Evolutionary conservation across 1,140 invertebrate species (phyloP), one percentile per base, ranked within the genome.

Genomic region (Helicorthomorpha holstii): DNA sequence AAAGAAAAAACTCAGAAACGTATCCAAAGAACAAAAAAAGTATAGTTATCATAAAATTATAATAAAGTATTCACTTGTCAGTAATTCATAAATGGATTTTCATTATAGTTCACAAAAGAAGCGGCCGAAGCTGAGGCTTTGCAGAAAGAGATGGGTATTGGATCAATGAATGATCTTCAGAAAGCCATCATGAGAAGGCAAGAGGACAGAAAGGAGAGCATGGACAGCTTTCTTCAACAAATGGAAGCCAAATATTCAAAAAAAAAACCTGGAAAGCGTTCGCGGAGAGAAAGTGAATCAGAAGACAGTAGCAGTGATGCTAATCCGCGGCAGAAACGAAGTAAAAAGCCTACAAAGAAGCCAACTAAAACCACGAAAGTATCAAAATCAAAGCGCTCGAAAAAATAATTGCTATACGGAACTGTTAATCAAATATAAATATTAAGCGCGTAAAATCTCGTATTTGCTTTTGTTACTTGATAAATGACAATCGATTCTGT

Each of bases 1-100:
- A 77, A 90, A 62, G 88, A 93, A 65, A 75, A 76, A 29, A 71
- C 75, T 22, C 73, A 72, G 27, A 90, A 87, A 61, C 57, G 50
- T 68, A 75, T 54, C 73, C 73, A 38, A 72, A 82, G 24, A 69
- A 65, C 60, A 61, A 65, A 57, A 70, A 69, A 63, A 53, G 69
- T 71, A 63, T n/a, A n/a, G n/a, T n/a, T n/a, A 47, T 38, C 12
- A 14, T 43, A 21, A 23, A 27, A 47, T 23, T 25, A 14, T 22
- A 51, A 46, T 1, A 44, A 3, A 19, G 16, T 48, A 27, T 19
- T 19, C 7, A 47, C 14, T 27, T 44, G 10, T 43, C 4, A 14
- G 14, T 16, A 10, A 42, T 16, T 56, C 12, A 26, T 51, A 27
- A 54, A n/a, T 21, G 53, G n/a, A 41, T 24, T 38, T 48, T 45